A percentile compares a stretch with the other conserved stretches of the same genome.
phyloP scores from a whole-genome alignment of 1,140 invertebrate species.

The Archegozetes longisetosus region DNA sequence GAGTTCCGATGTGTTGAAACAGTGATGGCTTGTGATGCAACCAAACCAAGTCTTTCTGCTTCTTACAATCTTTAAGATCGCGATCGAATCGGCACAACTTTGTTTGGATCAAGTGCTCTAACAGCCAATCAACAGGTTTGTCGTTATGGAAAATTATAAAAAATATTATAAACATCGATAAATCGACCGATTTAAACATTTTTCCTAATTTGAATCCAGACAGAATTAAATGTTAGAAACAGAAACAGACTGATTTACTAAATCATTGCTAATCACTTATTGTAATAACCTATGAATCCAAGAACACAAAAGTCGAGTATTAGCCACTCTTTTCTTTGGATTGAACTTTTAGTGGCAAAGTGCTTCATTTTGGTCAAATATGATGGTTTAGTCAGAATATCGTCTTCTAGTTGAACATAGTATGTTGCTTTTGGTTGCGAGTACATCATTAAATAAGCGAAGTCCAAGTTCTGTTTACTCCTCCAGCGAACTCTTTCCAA shows the following conservation, averaged over 20 bases:
- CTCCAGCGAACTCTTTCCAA: slow-evolving; percentile 76
- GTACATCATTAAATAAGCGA: slow-evolving; percentile 81
- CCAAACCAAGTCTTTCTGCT: slow-evolving; percentile 60
- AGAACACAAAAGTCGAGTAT: slow-evolving; percentile 85
- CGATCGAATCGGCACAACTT: slow-evolving; percentile 77
- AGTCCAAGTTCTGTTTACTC: slow-evolving; percentile 74
- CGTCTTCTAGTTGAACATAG: slow-evolving; percentile 76
- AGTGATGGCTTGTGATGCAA: slow-evolving; percentile 59
- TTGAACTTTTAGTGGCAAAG: slow-evolving; percentile 56
- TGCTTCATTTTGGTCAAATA: slow-evolving; percentile 75
- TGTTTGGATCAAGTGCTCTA: slow-evolving; percentile 76
- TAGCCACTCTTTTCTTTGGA: slow-evolving; percentile 65
- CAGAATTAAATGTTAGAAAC: no score
- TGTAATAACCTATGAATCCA: slow-evolving; percentile 59
- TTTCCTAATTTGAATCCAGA: slow-evolving; percentile 60
- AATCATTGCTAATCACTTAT: slow-evolving; percentile 17
- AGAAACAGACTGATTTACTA: not conserved
- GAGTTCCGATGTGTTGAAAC: slow-evolving; percentile 89
- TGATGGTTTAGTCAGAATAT: slow-evolving; percentile 66
- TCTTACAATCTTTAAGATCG: slow-evolving; percentile 61
- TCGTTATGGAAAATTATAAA: slow-evolving; percentile 89
- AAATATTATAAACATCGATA: slow-evolving; percentile 76
- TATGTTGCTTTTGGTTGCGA: slow-evolving; percentile 45
- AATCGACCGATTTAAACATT: slow-evolving; percentile 73
- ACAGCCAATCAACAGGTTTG: slow-evolving; percentile 90